Evolutionary conservation across 2,888 invertebrate genomes (phyloP).

Genomic region (Heterodera filipjevi): DNA sequence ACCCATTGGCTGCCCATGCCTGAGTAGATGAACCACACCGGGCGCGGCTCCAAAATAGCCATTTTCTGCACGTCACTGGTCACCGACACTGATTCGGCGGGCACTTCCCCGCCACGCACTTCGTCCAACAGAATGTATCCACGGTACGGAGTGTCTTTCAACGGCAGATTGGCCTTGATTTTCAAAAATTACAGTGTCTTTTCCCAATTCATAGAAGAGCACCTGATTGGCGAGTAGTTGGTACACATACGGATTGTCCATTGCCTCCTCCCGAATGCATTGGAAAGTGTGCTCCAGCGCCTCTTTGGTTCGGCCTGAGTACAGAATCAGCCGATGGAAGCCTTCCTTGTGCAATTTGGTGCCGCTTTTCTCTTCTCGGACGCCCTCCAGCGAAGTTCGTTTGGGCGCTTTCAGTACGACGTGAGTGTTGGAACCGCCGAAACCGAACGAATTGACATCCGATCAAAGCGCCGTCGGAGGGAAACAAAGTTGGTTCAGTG

Average conservation of each 20-base stretch:
- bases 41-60: conserved; percentile 62
- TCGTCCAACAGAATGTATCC: conserved; percentile 78
- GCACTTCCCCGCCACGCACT: neutral
- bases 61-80: conserved; percentile 56
- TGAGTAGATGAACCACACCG: conserved; percentile 91
- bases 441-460: conserved; percentile 96
- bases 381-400: conserved; percentile 22
- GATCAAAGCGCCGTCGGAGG: conserved; percentile 76
- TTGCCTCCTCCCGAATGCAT: conserved; percentile 51
- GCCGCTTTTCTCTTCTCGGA: neutral
- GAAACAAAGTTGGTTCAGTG: conserved; percentile 79
- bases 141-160: conserved; percentile 76
- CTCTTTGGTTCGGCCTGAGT: conserved; percentile 79
- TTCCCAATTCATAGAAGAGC: neutral
- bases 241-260: conserved; percentile 54
- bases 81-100: neutral
- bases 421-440: conserved; percentile 94
- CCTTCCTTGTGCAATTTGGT: conserved; percentile 36
- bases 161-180: conserved; percentile 70
- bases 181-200: neutral
- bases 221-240: conserved; percentile 56
- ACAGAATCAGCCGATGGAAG: conserved; percentile 57
- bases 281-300: conserved; percentile 63
- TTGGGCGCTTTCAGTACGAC: conserved; percentile 76
- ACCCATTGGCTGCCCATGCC: conserved; percentile 99